Conservation (phyloP, 2,888 invertebrate genomes). For the Sarcophaga carnaria region DNA sequence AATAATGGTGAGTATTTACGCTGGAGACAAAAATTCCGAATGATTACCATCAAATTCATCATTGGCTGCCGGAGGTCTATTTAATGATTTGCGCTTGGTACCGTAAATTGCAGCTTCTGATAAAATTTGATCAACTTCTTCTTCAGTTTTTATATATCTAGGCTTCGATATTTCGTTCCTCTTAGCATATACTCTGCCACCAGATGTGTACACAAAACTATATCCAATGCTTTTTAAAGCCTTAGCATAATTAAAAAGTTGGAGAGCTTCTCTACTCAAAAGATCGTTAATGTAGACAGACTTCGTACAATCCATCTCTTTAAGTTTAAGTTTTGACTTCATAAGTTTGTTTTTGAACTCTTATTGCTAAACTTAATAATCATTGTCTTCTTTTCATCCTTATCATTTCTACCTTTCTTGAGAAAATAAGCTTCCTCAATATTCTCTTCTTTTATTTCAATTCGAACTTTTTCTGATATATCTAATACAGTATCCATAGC, state of each 20-base stretch:
- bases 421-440: too few species aligned
- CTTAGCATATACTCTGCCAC: slow-evolving; percentile 7
- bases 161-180: slow-evolving; percentile 4
- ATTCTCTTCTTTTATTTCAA: too few species aligned
- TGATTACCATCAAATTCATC: slow-evolving; percentile 1
- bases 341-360: too few species aligned
- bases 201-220: neutral
- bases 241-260: neutral
- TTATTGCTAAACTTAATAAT: too few species aligned
- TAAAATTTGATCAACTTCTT: neutral
- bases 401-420: too few species aligned
- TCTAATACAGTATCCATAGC: too few species aligned
- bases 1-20: neutral
- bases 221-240: slow-evolving; percentile 13
- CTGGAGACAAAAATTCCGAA: neutral
- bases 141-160: slow-evolving; percentile 1
- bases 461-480: too few species aligned
- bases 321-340: too few species aligned
- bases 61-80: neutral
- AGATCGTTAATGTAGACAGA: slow-evolving; percentile 16
- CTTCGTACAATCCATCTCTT: too few species aligned
- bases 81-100: neutral
- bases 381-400: too few species aligned
- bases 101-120: neutral
- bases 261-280: slow-evolving; percentile 15